Evolutionary conservation across 2,888 invertebrate genomes (phyloP).

Genomic region (Xestia ashworthii): DNA sequence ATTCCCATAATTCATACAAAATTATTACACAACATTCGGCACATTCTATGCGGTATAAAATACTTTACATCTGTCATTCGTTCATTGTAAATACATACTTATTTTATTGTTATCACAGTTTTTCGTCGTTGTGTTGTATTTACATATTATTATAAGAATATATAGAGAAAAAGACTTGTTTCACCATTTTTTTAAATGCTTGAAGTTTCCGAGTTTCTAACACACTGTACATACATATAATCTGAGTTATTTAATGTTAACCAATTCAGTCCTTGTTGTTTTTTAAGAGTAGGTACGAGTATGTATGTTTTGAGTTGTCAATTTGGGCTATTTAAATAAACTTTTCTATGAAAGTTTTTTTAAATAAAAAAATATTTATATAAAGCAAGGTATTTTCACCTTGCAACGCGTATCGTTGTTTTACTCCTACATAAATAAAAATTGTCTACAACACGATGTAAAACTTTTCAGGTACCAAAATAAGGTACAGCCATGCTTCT

Average conservation of each 20-base stretch:
- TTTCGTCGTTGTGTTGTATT: conserved; percentile 57
- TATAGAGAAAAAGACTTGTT: conserved; percentile 32
- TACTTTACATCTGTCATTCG: conserved; percentile 38
- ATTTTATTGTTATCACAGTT: conserved; percentile 68
- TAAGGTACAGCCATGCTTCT: not conserved
- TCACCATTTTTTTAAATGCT: conserved; percentile 4
- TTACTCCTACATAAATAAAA: too few relatives aligned
- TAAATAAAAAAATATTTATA: too few relatives aligned
- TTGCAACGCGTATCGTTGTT: not conserved
- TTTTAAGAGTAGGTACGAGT: not conserved
- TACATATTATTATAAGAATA: conserved; percentile 51
- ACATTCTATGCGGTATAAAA: conserved; percentile 50
- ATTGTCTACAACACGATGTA: not conserved
- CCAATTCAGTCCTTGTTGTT: not conserved
- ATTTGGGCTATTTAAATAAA: not conserved
- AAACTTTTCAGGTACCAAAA: not conserved
- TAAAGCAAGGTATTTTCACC: not conserved
- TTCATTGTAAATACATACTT: conserved; percentile 56
- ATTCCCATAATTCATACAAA: conserved; percentile 56
- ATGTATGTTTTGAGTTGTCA: not conserved
- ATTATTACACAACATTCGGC: conserved; percentile 55
- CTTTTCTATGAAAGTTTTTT: not conserved
- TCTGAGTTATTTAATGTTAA: not conserved
- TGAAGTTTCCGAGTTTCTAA: not conserved
- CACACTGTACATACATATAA: not conserved